Base-by-base conservation (phyloP, 2,113 vertebrate genomes). In the Lipophrys pholis region DNA sequence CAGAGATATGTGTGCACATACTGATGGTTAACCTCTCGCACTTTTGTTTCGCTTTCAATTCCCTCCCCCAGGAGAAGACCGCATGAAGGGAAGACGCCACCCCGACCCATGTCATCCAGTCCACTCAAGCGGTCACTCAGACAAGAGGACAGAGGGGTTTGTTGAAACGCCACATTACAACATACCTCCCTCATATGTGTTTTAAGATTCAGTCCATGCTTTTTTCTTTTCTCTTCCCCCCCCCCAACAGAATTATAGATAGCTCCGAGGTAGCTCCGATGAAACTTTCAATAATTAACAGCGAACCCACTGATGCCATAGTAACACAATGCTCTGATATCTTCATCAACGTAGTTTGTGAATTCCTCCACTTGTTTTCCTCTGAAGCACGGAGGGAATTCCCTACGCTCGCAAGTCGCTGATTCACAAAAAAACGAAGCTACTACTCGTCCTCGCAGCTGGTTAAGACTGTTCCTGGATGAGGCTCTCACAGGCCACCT, bases 51-150 rank as follows among this genome's bases (percentile, higher is more conserved):
- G 51, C 9, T 61, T 12, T 30, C 12, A 41, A 36, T 36, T 73
- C 30, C 70, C 46, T 63, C 79, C 79, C 90, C 55, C 82, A 95
- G 94, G 83, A 94, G 91, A 53, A 90, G 75, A 41, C 76, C 84
- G 21, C 90, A 85, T 36, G 79, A 81, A n/a, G 93, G 90, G 57
- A 94, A 86, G 69, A 73, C 88, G 56, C 54, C 73, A 46, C 79
- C 89, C 0, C 71, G 30, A 58, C 93, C 90, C 7, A n/a, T 73
- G 49, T 65, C 87, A 39, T 82, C 92, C 85, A 90, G 89, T 85
- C 84, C 90, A 3, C 46, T 84, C 46, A 76, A 89, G 76, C 90
- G 42, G 12, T 79, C 38, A 17, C 62, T 90, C 68, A 92, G 88
- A 76, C 91, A 86, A 46, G 90, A 91, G 30, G 51, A 43, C 66